Evolutionary conservation across 2,888 invertebrate genomes (phyloP), one percentile per base, ranked within the genome.

Genomic region (Ophion costatus): DNA sequence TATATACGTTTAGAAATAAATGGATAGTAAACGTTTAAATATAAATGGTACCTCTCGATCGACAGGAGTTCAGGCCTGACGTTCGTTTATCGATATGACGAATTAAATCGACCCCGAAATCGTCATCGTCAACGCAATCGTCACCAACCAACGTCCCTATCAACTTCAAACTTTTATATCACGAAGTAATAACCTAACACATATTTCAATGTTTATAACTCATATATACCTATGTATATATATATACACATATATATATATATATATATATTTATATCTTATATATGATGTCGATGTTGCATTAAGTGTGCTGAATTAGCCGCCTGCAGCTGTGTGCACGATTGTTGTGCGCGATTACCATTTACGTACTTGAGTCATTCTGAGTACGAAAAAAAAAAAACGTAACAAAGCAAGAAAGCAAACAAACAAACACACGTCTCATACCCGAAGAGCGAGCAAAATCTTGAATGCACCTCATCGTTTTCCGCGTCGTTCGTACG

Each of bases 271-370:
- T 57, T 73, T 83, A 82, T 80, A 80, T 71, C 11, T 10, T 83
- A 80, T 75, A 78, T 79, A 76, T 67, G 76, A 86, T 83, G 78
- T 90, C 88, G 89, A 87, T 91, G 90, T 91, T 90, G 90, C 90
- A 90, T 90, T 85, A 82, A 84, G 73, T 84, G 83, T 86, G 87
- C 87, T 82, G 80, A 84, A 87, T 82, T 87, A 91, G 91, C 90
- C 90, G 92, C 91, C 91, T 92, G 91, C 91, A 90, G 89, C 90
- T 88, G 85, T 90, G 88, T 92, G 92, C 92, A 93, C 92, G 92
- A 92, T 92, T 90, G 89, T 92, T 92, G 89, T 33, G 90, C 90
- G 90, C 90, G 89, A 90, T 90, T 89, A 87, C 45, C 66, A 66
- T 82, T 38, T 57, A 59, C 73, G 57, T 80, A 64, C 51, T 64